Conservation (phyloP, 2,888 invertebrate genomes). For the Suillia variegata region DNA sequence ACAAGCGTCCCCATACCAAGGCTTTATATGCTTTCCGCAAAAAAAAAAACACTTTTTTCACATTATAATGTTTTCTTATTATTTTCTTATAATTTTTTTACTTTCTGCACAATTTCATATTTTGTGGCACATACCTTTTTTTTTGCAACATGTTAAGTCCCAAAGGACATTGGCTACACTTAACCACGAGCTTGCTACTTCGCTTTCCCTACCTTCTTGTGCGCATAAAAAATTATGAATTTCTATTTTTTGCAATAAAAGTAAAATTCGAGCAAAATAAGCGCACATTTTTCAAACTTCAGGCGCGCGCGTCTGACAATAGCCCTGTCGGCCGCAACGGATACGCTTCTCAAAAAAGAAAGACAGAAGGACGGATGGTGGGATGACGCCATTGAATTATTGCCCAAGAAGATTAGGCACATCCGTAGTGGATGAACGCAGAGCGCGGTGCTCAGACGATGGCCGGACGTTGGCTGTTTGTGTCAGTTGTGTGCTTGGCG, state of each 20-base stretch:
- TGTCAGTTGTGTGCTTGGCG: background rate
- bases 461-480: background rate
- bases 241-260: constrained; percentile 10
- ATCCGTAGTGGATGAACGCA: constrained; percentile 12
- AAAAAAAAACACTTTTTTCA: too few species aligned
- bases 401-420: constrained; percentile 22
- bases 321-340: too few species aligned
- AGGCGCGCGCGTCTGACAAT: background rate
- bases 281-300: constrained; percentile 14
- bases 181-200: too few species aligned
- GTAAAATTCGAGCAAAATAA: background rate
- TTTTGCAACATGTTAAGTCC: background rate
- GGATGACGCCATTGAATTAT: constrained; percentile 20
- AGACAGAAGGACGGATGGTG: background rate
- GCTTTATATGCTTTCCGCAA: too few species aligned
- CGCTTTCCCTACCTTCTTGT: too few species aligned
- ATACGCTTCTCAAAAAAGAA: background rate
- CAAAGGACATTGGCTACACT: background rate
- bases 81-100: too few species aligned
- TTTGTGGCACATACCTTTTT: background rate
- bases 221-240: constrained; percentile 1
- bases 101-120: constrained; percentile 3
- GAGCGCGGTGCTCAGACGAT: background rate
- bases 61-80: too few species aligned
- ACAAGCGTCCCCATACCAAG: too few species aligned